Evolutionary conservation across 2,888 invertebrate species (phyloP), one percentile per base, ranked within the genome.

Genomic region (Hanleya hanleyi): DNA sequence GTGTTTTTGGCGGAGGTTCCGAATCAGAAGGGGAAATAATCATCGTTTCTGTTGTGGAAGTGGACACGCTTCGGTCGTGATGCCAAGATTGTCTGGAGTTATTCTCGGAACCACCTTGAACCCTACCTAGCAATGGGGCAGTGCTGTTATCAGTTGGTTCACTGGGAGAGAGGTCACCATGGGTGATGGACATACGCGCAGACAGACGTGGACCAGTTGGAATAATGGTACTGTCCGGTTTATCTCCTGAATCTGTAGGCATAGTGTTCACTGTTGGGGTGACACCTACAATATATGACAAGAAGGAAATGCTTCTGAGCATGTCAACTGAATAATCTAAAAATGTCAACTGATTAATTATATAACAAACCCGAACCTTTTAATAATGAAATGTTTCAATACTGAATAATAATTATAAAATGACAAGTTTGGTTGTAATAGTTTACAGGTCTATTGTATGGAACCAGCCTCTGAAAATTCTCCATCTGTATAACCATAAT

Each of bases 11-110:
- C 15, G 84, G 84, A 33, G 81, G 79, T 64, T 76, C 69, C 1
- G 70, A 69, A 26, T 69, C 71, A 37, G 73, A 73, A 35, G 73
- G 74, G 7, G 73, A 62, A 15, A 57, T 71, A 36, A 93, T 88
- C 6, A 93, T 90, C 26, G 94, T 94, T 84, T 94, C 94, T 41
- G 93, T 92, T 1, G 93, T 93, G n/a, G 92, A 92, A 57, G 92
- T 92, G 1, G 91, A 91, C 51, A 88, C 88, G 69, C 88, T 89
- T 69, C 84, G 82, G 9, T 85, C 84, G 12, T 78, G 72, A 32
- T 75, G 38, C 47, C 64, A 69, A 0, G 70, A 51, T 18, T 67
- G 62, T 36, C 72, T 57, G 3, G 73, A 62, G 5, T 66, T 61
- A 35, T 36, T 36, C 36, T 41, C 18, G 69, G 70, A n/a, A 49